These are phyloP conservation scores for Anagyrus pseudococci DNA, from an alignment of 2,888 invertebrate genomes.

Conservation along the genomic window DNA sequence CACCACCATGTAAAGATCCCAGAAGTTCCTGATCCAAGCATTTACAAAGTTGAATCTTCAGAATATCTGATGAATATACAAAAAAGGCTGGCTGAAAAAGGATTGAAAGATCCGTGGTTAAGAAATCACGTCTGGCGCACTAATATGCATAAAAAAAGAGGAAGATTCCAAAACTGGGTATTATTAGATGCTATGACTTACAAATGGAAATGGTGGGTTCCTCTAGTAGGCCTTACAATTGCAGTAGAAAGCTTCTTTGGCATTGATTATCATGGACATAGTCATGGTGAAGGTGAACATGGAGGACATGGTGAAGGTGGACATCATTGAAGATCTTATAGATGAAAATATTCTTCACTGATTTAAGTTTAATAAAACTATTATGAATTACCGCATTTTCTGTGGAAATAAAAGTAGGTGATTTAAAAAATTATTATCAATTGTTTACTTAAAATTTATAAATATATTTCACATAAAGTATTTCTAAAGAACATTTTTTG, in stretches of 20 bases:
- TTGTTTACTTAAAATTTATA: background rate
- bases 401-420: slow-evolving; percentile 23
- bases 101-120: slow-evolving; percentile 86
- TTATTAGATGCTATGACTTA: background rate
- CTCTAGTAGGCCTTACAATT: slow-evolving; percentile 66
- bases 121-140: slow-evolving; percentile 82
- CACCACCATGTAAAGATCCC: slow-evolving; percentile 65
- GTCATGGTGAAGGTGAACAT: slow-evolving; percentile 38
- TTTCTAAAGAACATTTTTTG: background rate
- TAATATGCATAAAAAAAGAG: background rate
- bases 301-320: background rate
- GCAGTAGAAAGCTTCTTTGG: slow-evolving; percentile 61
- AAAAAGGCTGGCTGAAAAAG: slow-evolving; percentile 71
- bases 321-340: slow-evolving; percentile 25
- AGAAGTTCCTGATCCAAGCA: slow-evolving; percentile 74
- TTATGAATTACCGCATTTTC: background rate
- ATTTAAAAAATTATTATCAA: slow-evolving; percentile 3
- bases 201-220: slow-evolving; percentile 71
- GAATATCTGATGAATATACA: slow-evolving; percentile 71
- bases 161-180: background rate
- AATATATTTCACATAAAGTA: background rate
- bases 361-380: slow-evolving; percentile 16
- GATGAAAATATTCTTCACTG: slow-evolving; percentile 17
- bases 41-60: slow-evolving; percentile 76
- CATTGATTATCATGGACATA: slow-evolving; percentile 60